Evolutionary conservation across 1,140 invertebrate genomes (phyloP).

Genomic region (Dendrolimus kikuchii): DNA sequence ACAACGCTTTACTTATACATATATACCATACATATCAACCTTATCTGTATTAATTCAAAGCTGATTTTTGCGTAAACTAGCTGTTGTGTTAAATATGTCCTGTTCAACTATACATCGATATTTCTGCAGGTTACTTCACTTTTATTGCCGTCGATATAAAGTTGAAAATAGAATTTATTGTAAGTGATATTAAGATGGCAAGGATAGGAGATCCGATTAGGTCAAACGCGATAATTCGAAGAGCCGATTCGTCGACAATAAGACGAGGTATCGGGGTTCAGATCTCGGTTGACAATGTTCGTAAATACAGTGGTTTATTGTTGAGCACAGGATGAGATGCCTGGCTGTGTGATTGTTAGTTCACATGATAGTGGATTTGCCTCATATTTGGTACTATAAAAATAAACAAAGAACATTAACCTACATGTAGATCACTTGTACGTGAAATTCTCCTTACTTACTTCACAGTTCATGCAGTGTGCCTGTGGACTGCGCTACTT

Average conservation of each 20-base stretch:
- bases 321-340: slow-evolving; percentile 17
- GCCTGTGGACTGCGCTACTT: too few relatives aligned
- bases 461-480: too few relatives aligned
- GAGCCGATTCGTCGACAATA: slow-evolving; percentile 38
- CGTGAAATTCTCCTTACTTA: too few relatives aligned
- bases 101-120: too few relatives aligned
- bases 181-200: slow-evolving; percentile 9
- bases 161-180: slow-evolving; percentile 14
- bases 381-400: too few relatives aligned
- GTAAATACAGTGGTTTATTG: slow-evolving; percentile 40
- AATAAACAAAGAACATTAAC: too few relatives aligned
- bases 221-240: slow-evolving; percentile 44
- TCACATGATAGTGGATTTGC: too few relatives aligned
- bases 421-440: too few relatives aligned
- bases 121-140: too few relatives aligned
- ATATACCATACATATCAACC: neutral
- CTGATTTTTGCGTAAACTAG: too few relatives aligned
- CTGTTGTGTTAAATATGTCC: too few relatives aligned
- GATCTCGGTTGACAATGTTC: slow-evolving; percentile 35
- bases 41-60: neutral
- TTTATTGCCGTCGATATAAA: slow-evolving; percentile 1
- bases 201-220: slow-evolving; percentile 41
- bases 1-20: slow-evolving; percentile 6
- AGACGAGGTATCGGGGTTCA: slow-evolving; percentile 28
- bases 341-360: too few relatives aligned